Conservation (phyloP, 2,113 vertebrate genomes). For the Otis tarda region DNA sequence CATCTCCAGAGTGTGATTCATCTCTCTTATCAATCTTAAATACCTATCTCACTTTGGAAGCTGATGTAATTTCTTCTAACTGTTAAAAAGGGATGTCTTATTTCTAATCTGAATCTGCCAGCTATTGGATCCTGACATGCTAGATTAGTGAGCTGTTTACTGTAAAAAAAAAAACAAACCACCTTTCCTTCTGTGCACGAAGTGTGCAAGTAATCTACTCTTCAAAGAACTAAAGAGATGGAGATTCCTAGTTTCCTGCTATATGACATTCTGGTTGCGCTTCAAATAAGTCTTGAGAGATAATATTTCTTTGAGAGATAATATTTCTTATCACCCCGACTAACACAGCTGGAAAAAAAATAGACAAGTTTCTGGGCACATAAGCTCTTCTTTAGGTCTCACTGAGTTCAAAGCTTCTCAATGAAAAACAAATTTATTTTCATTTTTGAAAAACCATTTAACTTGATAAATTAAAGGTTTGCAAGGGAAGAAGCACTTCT, state of each 20-base stretch:
- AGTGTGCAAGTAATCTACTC: slow-evolving; percentile 27
- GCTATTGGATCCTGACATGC: slow-evolving; percentile 17
- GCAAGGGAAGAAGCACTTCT: slow-evolving; percentile 21
- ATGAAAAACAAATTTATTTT: slow-evolving; percentile 47
- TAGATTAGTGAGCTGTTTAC: slow-evolving; percentile 47
- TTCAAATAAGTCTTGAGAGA: slow-evolving; percentile 35
- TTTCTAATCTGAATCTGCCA: slow-evolving; percentile 50
- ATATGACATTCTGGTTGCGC: not conserved
- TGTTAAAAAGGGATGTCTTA: slow-evolving; percentile 14
- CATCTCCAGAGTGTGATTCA: not conserved
- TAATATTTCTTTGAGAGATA: slow-evolving; percentile 46
- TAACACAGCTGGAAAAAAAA: not conserved
- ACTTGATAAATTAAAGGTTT: slow-evolving; percentile 30
- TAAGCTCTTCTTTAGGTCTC: slow-evolving; percentile 25
- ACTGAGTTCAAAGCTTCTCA: slow-evolving; percentile 33
- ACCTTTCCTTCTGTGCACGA: not conserved
- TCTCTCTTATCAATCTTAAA: slow-evolving; percentile 2
- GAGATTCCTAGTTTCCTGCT: not conserved
- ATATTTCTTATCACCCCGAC: slow-evolving; percentile 35
- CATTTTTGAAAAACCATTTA: slow-evolving; percentile 26
- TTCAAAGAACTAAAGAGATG: slow-evolving; percentile 29
- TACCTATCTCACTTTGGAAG: slow-evolving; percentile 5
- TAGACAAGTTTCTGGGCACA: not conserved
- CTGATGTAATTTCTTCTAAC: slow-evolving; percentile 35
- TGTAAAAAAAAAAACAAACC: not conserved